Base-by-base conservation (phyloP, 2,113 vertebrate species). In the Acrocephalus arundinaceus region DNA sequence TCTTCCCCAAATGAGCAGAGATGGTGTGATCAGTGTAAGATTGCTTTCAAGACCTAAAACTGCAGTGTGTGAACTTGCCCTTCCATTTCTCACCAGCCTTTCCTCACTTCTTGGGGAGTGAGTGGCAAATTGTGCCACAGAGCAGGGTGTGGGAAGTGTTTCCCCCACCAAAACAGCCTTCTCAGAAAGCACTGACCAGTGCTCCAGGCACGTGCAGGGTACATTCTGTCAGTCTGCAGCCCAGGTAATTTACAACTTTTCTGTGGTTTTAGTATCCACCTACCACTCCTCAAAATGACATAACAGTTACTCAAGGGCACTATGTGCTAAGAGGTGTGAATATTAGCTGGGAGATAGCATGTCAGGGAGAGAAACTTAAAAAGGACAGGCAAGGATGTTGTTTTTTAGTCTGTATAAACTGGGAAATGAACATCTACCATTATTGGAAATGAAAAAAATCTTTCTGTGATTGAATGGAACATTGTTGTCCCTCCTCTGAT, bases 121-220 rank as follows among this genome's bases (percentile, higher is more conserved):
- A 20, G 27, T 0, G 7, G 22, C 28, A 72, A 30, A 2, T 4
- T n/a, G 25, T 37, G n/a, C n/a, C 49, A 3, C 22, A 2, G 31
- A 33, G 41, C 7, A 12, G 0, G 0, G 13, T 13, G 25, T 37
- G 61, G 23, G 52, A 79, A 58, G 28, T 2, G 3, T 21, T 61
- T 18, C 31, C 33, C 52, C 68, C 10, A 45, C 3, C 35, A 11
- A 33, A 87, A 0, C 24, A 49, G 21, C 30, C 59, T 3, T 0
- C 65, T 65, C 48, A 14, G 27, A 25, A 59, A 24, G 39, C 27
- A 7, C 43, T 58, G 48, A 3, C 1, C 52, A 6, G 3, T 28
- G 55, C 21, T 46, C 30, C 51, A 43, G 68, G 43, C 31, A 41
- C 0, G 0, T 5, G 15, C 43, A 22, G 0, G 0, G 13, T 1